phyloP scores from a whole-genome alignment of 2,113 vertebrate genomes.

The Oenanthe oenanthe region DNA sequence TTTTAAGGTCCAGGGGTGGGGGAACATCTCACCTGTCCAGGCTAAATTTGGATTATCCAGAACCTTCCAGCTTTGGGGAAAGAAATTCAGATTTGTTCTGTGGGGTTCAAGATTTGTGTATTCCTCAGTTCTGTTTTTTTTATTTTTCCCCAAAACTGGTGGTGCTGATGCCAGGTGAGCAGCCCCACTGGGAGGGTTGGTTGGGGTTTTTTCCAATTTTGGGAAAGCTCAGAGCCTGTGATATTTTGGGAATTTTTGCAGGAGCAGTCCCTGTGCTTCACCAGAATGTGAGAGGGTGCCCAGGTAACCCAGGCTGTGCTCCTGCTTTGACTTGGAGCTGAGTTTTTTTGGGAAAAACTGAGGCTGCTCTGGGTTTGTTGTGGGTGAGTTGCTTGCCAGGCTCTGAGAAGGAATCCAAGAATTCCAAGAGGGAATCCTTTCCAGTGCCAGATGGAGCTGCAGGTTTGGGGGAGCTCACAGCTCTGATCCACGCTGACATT shows the following conservation, averaged over 20 bases:
- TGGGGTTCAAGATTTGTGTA: accelerated
- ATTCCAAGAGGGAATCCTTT: not conserved
- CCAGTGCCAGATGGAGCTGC: not conserved
- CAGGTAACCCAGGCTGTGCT: accelerated
- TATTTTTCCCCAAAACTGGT: not conserved
- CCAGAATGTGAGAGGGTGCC: accelerated
- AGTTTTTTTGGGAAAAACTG: not conserved
- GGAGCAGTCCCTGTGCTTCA: not conserved
- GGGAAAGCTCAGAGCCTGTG: accelerated
- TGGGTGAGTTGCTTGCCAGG: not conserved
- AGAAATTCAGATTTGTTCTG: not conserved
- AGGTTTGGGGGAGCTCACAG: not conserved
- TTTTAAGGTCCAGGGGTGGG: not conserved
- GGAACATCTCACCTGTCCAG: not conserved
- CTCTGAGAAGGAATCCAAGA: not conserved
- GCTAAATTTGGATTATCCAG: not conserved
- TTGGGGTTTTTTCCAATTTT: accelerated
- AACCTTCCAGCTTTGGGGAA: not conserved
- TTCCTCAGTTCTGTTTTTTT: not conserved
- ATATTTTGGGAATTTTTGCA: accelerated
- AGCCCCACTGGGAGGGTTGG: not conserved
- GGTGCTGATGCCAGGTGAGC: not conserved
- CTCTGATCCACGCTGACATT: not conserved
- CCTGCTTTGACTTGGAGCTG: not conserved
- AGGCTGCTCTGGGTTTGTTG: not conserved